A percentile compares a stretch with the other conserved stretches of the same genome.
Evolutionary conservation across 2,888 invertebrate species (phyloP).

Genomic region (Stictocephala bisonia): DNA sequence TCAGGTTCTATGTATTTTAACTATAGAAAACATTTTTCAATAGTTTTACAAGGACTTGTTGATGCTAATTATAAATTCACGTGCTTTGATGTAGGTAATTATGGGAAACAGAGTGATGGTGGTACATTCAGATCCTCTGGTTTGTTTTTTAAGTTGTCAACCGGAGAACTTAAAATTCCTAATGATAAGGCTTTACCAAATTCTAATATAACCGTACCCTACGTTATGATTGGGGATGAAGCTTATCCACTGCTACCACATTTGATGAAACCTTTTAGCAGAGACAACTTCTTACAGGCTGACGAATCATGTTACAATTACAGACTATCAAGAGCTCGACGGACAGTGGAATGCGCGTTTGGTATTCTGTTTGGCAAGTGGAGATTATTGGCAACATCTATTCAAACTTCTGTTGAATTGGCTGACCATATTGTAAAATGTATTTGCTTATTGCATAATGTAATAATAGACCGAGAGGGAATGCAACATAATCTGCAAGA

Average conservation of each 20-base stretch:
- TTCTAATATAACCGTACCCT: conserved; percentile 6
- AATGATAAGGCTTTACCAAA: background rate
- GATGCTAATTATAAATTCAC: conserved; percentile 46
- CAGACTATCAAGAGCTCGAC: conserved; percentile 34
- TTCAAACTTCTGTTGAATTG: conserved; percentile 32
- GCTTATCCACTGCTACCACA: conserved; percentile 28
- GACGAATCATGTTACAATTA: conserved; percentile 31
- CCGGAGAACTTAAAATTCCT: background rate
- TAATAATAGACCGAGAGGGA: conserved; percentile 48
- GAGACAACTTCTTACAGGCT: conserved; percentile 4
- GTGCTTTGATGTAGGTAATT: conserved; percentile 55
- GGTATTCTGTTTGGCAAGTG: conserved; percentile 45
- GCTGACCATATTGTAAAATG: conserved; percentile 47
- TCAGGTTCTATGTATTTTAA: conserved; percentile 42
- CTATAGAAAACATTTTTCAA: conserved; percentile 26
- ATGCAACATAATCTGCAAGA: background rate
- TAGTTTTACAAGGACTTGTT: conserved; percentile 40
- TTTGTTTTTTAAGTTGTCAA: conserved; percentile 11
- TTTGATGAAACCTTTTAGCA: conserved; percentile 25
- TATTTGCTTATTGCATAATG: conserved; percentile 49
- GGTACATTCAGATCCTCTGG: conserved; percentile 51
- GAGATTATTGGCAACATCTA: conserved; percentile 43
- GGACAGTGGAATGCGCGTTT: conserved; percentile 44
- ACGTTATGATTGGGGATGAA: conserved; percentile 42
- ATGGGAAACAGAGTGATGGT: conserved; percentile 59